Percentiles rank a stretch among this genome's conserved stretches.
Evolutionary conservation across 2,888 invertebrate genomes (phyloP).

Genomic region (Bembecia ichneumoniformis): DNA sequence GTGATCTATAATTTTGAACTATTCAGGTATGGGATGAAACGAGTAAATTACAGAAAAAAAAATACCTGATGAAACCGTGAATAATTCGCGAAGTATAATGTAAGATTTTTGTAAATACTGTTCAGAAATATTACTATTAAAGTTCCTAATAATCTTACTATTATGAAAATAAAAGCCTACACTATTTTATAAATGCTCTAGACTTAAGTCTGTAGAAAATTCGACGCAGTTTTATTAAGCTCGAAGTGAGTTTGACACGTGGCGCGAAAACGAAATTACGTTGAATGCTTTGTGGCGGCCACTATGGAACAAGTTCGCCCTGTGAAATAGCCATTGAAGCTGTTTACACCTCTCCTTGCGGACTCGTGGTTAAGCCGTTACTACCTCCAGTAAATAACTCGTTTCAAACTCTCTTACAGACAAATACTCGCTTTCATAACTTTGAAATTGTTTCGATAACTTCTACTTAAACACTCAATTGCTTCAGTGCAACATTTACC

Average conservation of each 20-base stretch:
- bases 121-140: too few relatives aligned
- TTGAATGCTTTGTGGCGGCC: slow-evolving; percentile 3
- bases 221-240: not conserved
- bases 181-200: not conserved
- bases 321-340: slow-evolving; percentile 27
- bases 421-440: not conserved
- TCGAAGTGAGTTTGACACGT: not conserved
- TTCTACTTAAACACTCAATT: slow-evolving; percentile 1
- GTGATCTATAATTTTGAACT: too few relatives aligned
- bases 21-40: too few relatives aligned
- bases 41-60: too few relatives aligned
- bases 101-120: too few relatives aligned
- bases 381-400: not conserved
- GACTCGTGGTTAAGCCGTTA: slow-evolving; percentile 1
- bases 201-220: slow-evolving; percentile 12
- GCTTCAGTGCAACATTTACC: not conserved
- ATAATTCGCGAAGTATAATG: too few relatives aligned
- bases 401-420: not conserved
- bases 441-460: not conserved
- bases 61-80: too few relatives aligned
- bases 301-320: slow-evolving; percentile 17
- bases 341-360: slow-evolving; percentile 13
- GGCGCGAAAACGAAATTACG: not conserved
- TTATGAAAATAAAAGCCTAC: too few relatives aligned
- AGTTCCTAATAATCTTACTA: too few relatives aligned